Conservation (phyloP, 2,797 vertebrate species). For the Anguilla pacifica region DNA sequence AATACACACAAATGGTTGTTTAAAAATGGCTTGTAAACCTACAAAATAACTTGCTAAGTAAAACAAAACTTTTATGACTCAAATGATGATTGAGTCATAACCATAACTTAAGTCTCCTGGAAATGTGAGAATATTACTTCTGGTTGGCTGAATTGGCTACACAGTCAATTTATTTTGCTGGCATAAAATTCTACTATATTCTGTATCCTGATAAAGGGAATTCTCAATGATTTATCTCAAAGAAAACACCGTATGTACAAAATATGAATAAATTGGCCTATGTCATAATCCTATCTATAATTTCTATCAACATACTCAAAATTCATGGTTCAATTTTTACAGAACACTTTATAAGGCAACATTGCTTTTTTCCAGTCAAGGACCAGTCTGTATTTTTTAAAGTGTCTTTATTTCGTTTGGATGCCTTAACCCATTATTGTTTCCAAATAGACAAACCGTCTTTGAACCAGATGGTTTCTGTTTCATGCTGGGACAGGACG, state of each 20-base stretch:
- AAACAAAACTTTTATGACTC: not conserved
- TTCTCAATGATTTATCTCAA: not conserved
- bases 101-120: not conserved
- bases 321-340: conserved; percentile 73
- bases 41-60: not conserved
- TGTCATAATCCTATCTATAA: not conserved
- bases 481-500: conserved; percentile 73
- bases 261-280: not conserved
- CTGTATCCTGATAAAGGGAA: too few species aligned
- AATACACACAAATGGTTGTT: not conserved
- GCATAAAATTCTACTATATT: not conserved
- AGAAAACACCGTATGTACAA: not conserved
- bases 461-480: conserved; percentile 77
- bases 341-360: conserved; percentile 68
- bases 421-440: conserved; percentile 76
- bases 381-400: not conserved
- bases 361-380: conserved; percentile 57
- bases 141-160: not conserved
- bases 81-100: not conserved
- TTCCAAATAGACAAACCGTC: conserved; percentile 61
- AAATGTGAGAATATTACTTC: not conserved
- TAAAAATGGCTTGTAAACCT: not conserved
- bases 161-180: not conserved
- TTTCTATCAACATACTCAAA: conserved; percentile 46
- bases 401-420: conserved; percentile 59